Evolutionary conservation across 1,140 invertebrate species (phyloP), one percentile per base, ranked within the genome.

Genomic region (Drosophila dunni): DNA sequence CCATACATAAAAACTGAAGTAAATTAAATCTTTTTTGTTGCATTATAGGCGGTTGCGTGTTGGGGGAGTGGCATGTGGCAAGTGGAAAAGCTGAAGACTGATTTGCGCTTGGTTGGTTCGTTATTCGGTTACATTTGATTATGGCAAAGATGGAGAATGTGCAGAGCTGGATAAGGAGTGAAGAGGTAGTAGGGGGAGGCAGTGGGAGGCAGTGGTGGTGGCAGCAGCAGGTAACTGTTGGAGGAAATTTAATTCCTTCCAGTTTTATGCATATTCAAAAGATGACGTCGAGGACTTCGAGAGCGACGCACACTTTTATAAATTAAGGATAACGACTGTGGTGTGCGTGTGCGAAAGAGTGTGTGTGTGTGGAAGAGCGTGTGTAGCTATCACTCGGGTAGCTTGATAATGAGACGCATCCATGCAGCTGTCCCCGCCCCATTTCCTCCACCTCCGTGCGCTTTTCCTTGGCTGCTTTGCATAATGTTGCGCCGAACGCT

Each of bases 111-210:
- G 84, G 83, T 88, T 89, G 84, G 79, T 83, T 88, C 84, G 77
- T 88, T 89, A 88, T 89, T 80, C 77, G 83, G 84, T 88, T 88
- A 88, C 84, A 89, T 88, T 86, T 86, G 72, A 86, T 86, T 86
- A 79, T 79, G 78, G 57, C 58, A 72, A 38, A 58, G 34, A 17
- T 58, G 45, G 42, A 5, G 46, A 38, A 54, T 48, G 11, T 15
- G 36, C 11, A 11, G 42, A 40, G 48, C 4, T 54, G 13, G 3
- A 5, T 29, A 24, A 20, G 4, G 5, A 9, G 40, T 9, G 42
- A 11, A 11, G 10, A 10, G 7, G 8, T 20, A 9, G 11, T 5
- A n/a, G 11, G 24, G 0, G 9, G n/a, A 2, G 5, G 33, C 0
- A 8, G 24, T 7, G 15, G 6, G 13, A 11, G 5, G 33, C 0